phyloP scores from a whole-genome alignment of 2,888 invertebrate species.

The Heliconius ismenius region DNA sequence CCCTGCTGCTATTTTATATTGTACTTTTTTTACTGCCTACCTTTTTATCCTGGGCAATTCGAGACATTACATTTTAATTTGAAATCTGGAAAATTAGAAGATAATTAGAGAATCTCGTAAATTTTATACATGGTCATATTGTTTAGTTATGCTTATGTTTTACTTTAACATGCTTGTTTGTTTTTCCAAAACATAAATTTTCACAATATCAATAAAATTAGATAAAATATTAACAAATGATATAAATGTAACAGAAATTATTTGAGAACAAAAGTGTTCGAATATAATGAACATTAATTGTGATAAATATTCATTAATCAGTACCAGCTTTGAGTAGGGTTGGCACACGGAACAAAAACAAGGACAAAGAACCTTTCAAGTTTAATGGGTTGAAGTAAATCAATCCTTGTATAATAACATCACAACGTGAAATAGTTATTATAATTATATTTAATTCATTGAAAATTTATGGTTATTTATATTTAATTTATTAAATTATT shows the following conservation, averaged over 20 bases:
- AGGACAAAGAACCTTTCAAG: conserved; percentile 2
- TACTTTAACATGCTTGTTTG: no score
- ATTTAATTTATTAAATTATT: not conserved
- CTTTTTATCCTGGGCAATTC: no score
- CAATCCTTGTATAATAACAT: not conserved
- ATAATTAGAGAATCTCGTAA: no score
- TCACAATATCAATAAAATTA: no score
- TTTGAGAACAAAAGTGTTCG: conserved; percentile 8
- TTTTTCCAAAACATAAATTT: no score
- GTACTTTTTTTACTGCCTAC: no score
- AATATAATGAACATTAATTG: conserved; percentile 3
- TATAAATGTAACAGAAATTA: not conserved
- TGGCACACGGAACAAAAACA: conserved; percentile 17
- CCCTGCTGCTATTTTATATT: no score
- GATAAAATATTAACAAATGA: not conserved
- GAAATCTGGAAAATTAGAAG: no score
- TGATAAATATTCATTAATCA: conserved; percentile 21
- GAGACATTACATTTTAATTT: no score
- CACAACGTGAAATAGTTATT: not conserved
- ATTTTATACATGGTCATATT: not conserved
- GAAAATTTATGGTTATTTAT: not conserved
- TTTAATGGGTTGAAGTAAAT: conserved; percentile 11
- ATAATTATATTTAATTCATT: not conserved
- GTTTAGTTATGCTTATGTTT: not conserved
- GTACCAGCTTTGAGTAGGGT: conserved; percentile 10